Conservation (phyloP, 1,140 invertebrate species). For the Neodiprion virginianus region DNA sequence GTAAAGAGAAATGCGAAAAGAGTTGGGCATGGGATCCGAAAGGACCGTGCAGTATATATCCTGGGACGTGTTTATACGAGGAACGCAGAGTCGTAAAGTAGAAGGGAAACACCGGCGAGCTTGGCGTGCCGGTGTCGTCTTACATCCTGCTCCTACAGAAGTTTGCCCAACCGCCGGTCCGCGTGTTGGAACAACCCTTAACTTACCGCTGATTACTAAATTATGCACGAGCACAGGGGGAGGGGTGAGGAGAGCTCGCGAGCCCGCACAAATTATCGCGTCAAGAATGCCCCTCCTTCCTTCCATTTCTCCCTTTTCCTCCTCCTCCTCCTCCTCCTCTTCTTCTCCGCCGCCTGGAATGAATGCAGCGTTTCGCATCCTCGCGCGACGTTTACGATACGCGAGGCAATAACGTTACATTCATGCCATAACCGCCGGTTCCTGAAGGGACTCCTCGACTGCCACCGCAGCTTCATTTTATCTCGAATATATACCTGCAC, state of each 20-base stretch:
- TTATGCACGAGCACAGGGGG: conserved; percentile 6
- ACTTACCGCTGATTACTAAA: conserved; percentile 8
- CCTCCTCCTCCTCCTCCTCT: no score
- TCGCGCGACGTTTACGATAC: no score
- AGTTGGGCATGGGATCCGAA: neutral
- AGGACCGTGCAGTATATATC: conserved; percentile 23
- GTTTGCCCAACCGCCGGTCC: conserved; percentile 10
- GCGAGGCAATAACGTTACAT: no score
- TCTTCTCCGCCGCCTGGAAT: no score
- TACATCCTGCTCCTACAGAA: conserved; percentile 20
- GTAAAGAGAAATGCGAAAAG: no score
- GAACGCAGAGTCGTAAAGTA: conserved; percentile 25
- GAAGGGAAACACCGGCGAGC: conserved; percentile 7
- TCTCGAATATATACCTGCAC: conserved; percentile 46
- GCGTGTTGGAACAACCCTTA: neutral
- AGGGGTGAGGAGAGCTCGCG: neutral
- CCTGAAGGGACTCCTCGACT: conserved; percentile 22
- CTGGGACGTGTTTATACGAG: conserved; percentile 27
- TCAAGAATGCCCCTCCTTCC: no score
- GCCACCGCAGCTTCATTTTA: conserved; percentile 37
- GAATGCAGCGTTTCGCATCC: no score
- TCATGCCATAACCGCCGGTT: no score
- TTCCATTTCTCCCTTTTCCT: no score
- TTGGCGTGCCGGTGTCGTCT: conserved; percentile 21
- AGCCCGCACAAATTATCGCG: conserved; percentile 5